Evolutionary conservation across 2,888 invertebrate species (phyloP).

Genomic region (Scelioninae gen. 1): DNA sequence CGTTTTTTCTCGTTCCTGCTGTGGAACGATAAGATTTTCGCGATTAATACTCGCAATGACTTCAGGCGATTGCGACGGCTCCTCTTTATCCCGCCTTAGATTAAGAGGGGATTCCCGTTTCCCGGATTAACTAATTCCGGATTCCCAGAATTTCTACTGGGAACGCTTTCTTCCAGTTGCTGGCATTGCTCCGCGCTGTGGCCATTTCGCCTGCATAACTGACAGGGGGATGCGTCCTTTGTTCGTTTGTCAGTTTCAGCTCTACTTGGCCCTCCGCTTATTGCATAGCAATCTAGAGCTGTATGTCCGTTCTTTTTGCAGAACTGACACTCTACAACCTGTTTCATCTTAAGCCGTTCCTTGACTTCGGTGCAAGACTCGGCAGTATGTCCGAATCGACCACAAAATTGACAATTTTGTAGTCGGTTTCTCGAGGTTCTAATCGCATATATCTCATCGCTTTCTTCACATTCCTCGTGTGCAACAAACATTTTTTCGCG

Average conservation of each 20-base stretch:
- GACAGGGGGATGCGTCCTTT: too few relatives aligned
- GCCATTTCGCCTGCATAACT: too few relatives aligned
- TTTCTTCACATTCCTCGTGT: background rate
- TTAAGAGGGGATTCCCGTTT: constrained; percentile 33
- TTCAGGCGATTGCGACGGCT: too few relatives aligned
- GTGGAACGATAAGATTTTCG: too few relatives aligned
- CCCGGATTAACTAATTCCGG: background rate
- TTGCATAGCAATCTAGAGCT: constrained; percentile 2
- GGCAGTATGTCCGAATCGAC: background rate
- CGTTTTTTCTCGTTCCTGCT: constrained; percentile 16
- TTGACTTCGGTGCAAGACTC: constrained; percentile 1
- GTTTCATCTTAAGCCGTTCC: background rate
- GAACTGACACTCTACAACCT: constrained; percentile 15
- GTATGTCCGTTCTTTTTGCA: constrained; percentile 47
- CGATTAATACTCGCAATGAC: too few relatives aligned
- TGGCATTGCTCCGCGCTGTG: too few relatives aligned
- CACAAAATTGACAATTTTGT: constrained; percentile 17
- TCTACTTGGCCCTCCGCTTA: background rate
- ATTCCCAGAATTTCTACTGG: background rate
- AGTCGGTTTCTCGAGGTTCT: background rate
- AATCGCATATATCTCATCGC: background rate
- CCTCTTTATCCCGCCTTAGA: constrained; percentile 9
- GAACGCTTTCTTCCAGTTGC: too few relatives aligned
- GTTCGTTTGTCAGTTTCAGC: background rate
- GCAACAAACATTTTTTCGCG: background rate